These are phyloP conservation scores for Gymnocephalus cernua DNA, from an alignment of 2,113 vertebrate species.

Conservation along the genomic window DNA sequence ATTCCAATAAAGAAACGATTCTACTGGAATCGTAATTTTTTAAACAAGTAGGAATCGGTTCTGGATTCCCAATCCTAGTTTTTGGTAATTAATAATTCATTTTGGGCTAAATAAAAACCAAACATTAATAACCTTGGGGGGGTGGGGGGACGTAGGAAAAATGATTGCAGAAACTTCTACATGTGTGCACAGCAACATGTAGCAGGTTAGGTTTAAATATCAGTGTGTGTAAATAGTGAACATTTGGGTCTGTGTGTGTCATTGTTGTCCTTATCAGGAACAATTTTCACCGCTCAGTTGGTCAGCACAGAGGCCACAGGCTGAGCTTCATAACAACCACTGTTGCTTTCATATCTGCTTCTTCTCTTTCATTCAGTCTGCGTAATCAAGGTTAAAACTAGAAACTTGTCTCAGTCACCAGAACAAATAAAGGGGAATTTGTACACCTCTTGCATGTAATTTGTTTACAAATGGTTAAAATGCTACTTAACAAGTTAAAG, in stretches of 20 bases:
- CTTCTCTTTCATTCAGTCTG: not conserved
- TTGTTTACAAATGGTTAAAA: not conserved
- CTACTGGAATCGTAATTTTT: too few relatives aligned
- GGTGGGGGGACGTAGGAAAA: too few relatives aligned
- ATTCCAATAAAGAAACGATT: too few relatives aligned
- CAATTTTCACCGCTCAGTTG: slow-evolving; percentile 27
- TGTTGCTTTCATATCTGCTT: slow-evolving; percentile 1
- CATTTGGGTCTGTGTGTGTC: not conserved
- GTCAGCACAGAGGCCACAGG: slow-evolving; percentile 40
- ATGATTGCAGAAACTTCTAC: not conserved
- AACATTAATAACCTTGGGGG: not conserved
- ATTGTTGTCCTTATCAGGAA: slow-evolving; percentile 47
- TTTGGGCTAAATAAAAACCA: not conserved
- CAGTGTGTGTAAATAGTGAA: slow-evolving; percentile 32
- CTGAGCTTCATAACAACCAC: slow-evolving; percentile 29
- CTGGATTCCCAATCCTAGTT: too few relatives aligned
- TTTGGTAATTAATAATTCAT: too few relatives aligned
- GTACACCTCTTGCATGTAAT: not conserved
- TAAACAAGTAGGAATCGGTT: too few relatives aligned
- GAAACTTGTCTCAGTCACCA: not conserved
- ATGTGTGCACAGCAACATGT: slow-evolving; percentile 18
- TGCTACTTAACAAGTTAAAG: too few relatives aligned
- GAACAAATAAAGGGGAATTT: not conserved
- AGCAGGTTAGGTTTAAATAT: slow-evolving; percentile 13
- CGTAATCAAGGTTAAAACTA: not conserved